Conservation (phyloP, 2,113 vertebrate species). For the Vidua macroura region DNA sequence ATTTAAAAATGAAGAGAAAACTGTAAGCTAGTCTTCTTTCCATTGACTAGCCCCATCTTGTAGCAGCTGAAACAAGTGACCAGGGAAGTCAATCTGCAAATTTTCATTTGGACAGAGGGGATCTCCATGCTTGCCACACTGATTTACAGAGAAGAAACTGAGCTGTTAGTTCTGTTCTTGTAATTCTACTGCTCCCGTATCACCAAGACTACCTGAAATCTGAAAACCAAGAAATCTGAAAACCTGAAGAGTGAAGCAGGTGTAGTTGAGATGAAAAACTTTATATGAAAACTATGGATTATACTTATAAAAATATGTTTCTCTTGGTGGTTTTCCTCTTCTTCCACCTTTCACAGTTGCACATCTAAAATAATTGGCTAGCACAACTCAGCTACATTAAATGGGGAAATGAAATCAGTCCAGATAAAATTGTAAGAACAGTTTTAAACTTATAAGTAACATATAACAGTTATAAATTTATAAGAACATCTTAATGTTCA, state of each 20-base stretch:
- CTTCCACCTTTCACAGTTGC: not conserved
- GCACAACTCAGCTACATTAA: not conserved
- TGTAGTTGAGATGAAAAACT: not conserved
- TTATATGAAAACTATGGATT: not conserved
- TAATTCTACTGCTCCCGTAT: not conserved
- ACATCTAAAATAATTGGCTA: not conserved
- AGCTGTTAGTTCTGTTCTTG: not conserved
- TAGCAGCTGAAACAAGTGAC: not conserved
- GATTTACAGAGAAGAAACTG: not conserved
- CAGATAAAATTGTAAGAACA: not conserved
- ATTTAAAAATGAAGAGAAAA: not conserved
- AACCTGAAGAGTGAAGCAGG: not conserved
- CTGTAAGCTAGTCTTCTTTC: not conserved
- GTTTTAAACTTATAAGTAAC: not conserved
- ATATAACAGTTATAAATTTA: not conserved
- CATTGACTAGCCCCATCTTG: not conserved
- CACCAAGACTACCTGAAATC: not conserved
- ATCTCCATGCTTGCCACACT: not conserved
- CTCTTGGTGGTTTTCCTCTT: not conserved
- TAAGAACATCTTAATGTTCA: not conserved
- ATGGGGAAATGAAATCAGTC: not conserved
- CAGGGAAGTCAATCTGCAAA: not conserved
- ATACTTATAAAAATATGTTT: not conserved
- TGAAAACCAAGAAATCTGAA: not conserved
- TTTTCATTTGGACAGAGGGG: not conserved